Evolutionary conservation across 2,888 invertebrate species (phyloP).

Genomic region (Allygus modestus): DNA sequence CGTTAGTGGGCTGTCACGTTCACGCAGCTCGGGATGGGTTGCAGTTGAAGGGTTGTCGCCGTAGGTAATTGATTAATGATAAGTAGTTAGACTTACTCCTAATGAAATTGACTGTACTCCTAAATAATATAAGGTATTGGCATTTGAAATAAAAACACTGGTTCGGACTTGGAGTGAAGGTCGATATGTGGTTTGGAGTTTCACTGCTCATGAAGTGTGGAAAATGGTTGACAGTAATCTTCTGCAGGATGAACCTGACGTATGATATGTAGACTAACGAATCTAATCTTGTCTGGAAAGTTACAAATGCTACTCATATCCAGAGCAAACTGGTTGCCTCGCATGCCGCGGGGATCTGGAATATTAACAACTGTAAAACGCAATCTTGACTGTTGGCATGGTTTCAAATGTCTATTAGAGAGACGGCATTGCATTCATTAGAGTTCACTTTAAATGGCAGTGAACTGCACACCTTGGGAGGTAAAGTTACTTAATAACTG

Average conservation of each 20-base stretch:
- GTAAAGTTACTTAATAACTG: too few species aligned
- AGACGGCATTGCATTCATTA: neutral
- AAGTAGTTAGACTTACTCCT: too few species aligned
- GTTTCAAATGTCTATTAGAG: conserved; percentile 11
- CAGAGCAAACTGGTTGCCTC: neutral
- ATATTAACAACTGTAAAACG: neutral
- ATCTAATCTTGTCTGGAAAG: neutral
- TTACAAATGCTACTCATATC: neutral
- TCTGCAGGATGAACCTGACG: neutral
- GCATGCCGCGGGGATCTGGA: neutral
- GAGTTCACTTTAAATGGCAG: neutral
- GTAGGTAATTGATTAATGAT: too few species aligned
- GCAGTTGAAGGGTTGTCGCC: neutral
- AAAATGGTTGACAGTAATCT: neutral
- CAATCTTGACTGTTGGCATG: neutral
- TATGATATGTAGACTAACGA: neutral
- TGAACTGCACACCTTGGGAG: too few species aligned
- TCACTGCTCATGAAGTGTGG: neutral
- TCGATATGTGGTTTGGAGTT: too few species aligned
- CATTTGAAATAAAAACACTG: too few species aligned
- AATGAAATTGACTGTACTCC: too few species aligned
- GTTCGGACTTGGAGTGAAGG: too few species aligned
- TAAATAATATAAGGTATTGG: too few species aligned
- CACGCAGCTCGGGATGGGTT: neutral
- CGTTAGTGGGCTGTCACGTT: too few species aligned